Evolutionary conservation across 2,888 invertebrate genomes (phyloP), one percentile per base, ranked within the genome.

Genomic region (Tigriopus californicus): DNA sequence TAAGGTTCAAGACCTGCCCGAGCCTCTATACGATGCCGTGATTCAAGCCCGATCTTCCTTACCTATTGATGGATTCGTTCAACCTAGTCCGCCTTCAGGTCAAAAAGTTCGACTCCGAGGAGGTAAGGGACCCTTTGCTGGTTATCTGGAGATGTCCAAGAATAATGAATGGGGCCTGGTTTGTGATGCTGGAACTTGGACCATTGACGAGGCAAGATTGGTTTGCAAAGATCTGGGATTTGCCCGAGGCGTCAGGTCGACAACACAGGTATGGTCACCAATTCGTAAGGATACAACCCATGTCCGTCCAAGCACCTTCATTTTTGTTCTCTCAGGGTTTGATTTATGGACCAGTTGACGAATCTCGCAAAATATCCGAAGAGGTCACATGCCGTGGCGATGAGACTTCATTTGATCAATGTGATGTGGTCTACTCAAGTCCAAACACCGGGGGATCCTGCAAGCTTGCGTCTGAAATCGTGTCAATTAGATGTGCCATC

Each of bases 201-300:
- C 69, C 52, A 67, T 75, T 12, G 69, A 69, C 24, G 76, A 76
- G 67, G 77, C 76, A 13, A 67, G 70, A 58, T 69, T 77, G 18
- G 70, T 76, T 12, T 77, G 77, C 66, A 68, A 67, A 61, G 74
- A 76, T 63, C 68, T 77, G 1, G 75, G 76, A 46, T 76, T 71
- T 62, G 61, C 65, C 41, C 22, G 58, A 47, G 58, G 58, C 18
- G 22, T 58, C 13, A 58, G 58, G 33, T 44, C 42, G 33, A 58
- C 58, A 8, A 58, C 58, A 3, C 54, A 64, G 67, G 69, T 64
- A 70, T 33, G 33, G 33, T 33, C 33, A n/a, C n/a, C n/a, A n/a
- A n/a, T n/a, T n/a, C n/a, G n/a, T n/a, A n/a, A n/a, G n/a, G n/a
- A n/a, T n/a, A n/a, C n/a, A n/a, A n/a, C n/a, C n/a, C n/a, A n/a